Evolutionary conservation across 2,797 vertebrate species (phyloP), one percentile per base, ranked within the genome.

Genomic region (Gallinago nigripennis): DNA sequence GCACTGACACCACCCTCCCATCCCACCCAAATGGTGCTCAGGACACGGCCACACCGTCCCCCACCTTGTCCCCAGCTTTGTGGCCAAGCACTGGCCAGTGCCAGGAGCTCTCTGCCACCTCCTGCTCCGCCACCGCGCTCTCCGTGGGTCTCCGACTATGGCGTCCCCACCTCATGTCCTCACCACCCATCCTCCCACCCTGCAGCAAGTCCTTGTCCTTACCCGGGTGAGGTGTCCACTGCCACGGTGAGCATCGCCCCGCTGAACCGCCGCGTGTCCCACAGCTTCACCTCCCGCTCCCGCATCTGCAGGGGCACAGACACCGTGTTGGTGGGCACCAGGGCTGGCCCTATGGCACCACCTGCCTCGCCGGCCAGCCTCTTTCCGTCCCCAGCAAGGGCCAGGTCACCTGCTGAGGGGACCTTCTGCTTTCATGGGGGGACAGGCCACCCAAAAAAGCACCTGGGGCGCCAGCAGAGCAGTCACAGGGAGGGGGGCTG

Each of bases 261-360:
- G 85, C 95, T 97, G 96, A 99, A 95, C 57, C 90, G 98, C 87
- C 99, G 98, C 1, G 92, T 98, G 98, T 99, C 99, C 99, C 99
- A 99, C 39, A 99, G 98, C 92, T 98, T 98, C 93, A 98, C 98
- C 97, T 99, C 99, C 35, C 98, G 98, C 87, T 98, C 98, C 31
- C 98, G 98, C 98, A 99, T 98, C 99, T 99, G 96, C 43, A 93
- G 69, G 23, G 63, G 58, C 66, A 84, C 82, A 65, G 28, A 75
- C 51, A 15, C 0, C 0, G 10, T 0, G 0, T 78, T 5, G 4
- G 53, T 8, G 91, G 39, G n/a, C 17, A 41, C 33, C 0, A 2
- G 35, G 48, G 15, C 6, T 3, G 4, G 54, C 41, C 21, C 76
- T 1, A 0, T 0, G 0, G 54, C 58, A 69, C 58, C 82, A 39